phyloP scores from a whole-genome alignment of 2,888 invertebrate genomes.

The Blastobasis lacticolella region DNA sequence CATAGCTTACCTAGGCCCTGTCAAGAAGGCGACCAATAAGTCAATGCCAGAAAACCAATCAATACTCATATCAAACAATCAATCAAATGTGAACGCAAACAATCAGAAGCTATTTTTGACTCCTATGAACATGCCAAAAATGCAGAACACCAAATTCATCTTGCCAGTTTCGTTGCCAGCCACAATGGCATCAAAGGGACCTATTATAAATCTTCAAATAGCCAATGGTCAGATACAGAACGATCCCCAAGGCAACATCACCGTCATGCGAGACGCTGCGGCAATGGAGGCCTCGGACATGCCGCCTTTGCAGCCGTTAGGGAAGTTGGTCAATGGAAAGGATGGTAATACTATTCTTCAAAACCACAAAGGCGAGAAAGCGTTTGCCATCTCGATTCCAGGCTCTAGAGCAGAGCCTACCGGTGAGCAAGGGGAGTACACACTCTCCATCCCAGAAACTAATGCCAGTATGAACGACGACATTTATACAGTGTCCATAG shows the following conservation, averaged over 20 bases:
- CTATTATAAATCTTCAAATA: slow-evolving; percentile 80
- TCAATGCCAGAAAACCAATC: slow-evolving; percentile 56
- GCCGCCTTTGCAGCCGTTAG: slow-evolving; percentile 60
- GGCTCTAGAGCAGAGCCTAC: slow-evolving; percentile 67
- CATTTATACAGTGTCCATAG: slow-evolving; percentile 69
- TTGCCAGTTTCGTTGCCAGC: slow-evolving; percentile 66
- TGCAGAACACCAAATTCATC: slow-evolving; percentile 70
- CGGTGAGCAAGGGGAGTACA: slow-evolving; percentile 66
- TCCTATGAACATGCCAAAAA: slow-evolving; percentile 74
- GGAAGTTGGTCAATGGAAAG: slow-evolving; percentile 51
- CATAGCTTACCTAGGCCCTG: slow-evolving; percentile 70
- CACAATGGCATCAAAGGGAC: slow-evolving; percentile 73
- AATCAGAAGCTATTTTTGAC: slow-evolving; percentile 75
- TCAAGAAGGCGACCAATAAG: slow-evolving; percentile 64
- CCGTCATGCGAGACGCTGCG: slow-evolving; percentile 70
- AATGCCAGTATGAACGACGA: slow-evolving; percentile 70
- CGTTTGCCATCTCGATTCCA: slow-evolving; percentile 57
- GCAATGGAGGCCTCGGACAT: slow-evolving; percentile 47
- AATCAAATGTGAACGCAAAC: slow-evolving; percentile 47
- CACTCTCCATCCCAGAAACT: slow-evolving; percentile 67
- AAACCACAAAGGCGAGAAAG: slow-evolving; percentile 46
- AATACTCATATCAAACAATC: slow-evolving; percentile 63
- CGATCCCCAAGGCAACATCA: slow-evolving; percentile 76
- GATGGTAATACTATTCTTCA: slow-evolving; percentile 37
- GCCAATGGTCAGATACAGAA: slow-evolving; percentile 77